phyloP scores from a whole-genome alignment of 2,888 invertebrate species.

The Troides helena region DNA sequence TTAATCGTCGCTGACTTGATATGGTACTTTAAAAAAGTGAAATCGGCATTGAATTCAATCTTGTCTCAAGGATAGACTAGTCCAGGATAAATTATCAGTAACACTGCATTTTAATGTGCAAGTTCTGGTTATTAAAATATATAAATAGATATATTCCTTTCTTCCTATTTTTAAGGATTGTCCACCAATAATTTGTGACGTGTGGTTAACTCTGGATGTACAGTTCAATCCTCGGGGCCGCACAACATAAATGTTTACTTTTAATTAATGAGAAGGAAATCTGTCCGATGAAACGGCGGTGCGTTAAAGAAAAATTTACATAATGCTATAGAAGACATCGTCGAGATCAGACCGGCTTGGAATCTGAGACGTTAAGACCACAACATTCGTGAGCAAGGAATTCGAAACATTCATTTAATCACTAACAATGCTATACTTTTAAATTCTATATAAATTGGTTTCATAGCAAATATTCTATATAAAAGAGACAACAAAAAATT shows the following conservation, averaged over 20 bases:
- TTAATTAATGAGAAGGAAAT: constrained; percentile 31
- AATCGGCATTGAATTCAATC: too few species aligned
- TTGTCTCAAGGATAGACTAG: too few species aligned
- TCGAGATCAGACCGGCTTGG: constrained; percentile 22
- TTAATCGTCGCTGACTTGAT: too few species aligned
- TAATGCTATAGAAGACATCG: constrained; percentile 39
- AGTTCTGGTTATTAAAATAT: too few species aligned
- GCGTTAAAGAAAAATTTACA: constrained; percentile 44
- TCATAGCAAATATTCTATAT: not conserved
- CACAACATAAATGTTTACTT: constrained; percentile 27
- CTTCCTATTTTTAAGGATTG: not conserved
- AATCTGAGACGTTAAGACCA: constrained; percentile 4
- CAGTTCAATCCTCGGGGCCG: constrained; percentile 13
- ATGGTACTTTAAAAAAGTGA: too few species aligned
- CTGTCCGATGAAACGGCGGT: constrained; percentile 20
- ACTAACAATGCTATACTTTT: not conserved
- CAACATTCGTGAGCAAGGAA: constrained; percentile 1
- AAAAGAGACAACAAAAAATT: not conserved
- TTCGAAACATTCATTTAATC: not conserved
- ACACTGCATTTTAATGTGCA: too few species aligned
- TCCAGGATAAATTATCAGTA: too few species aligned
- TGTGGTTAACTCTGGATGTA: not conserved
- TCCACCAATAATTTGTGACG: not conserved
- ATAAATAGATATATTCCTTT: too few species aligned
- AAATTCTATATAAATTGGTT: not conserved